phyloP scores from a whole-genome alignment of 2,888 invertebrate genomes.

The Gandaritis pyraliata region DNA sequence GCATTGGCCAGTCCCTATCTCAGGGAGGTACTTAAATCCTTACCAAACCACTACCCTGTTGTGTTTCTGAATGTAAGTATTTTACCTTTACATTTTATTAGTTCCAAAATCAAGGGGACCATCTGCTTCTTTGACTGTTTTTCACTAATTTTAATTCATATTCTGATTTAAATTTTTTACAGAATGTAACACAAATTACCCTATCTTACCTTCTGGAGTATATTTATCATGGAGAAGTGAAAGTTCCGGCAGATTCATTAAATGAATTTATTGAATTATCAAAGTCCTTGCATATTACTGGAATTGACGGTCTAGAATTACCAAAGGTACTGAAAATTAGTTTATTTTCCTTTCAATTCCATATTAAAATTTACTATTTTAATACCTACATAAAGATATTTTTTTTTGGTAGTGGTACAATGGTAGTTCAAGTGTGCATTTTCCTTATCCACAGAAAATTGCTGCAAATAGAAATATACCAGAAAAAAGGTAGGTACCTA shows the following conservation, averaged over 20 bases:
- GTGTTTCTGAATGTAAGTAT: conserved; percentile 70
- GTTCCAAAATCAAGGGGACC: no score
- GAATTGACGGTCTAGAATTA: conserved; percentile 49
- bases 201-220: conserved; percentile 67
- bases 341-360: neutral
- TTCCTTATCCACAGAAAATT: neutral
- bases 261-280: conserved; percentile 60
- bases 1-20: conserved; percentile 73
- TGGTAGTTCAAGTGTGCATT: neutral
- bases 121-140: no score
- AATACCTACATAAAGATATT: no score
- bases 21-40: conserved; percentile 60
- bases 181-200: conserved; percentile 62
- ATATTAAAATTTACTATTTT: no score
- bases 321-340: conserved; percentile 13
- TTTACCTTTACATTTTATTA: no score
- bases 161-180: conserved; percentile 42
- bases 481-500: neutral
- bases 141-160: no score
- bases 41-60: conserved; percentile 64
- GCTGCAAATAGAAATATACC: neutral
- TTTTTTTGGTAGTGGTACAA: no score
- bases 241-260: conserved; percentile 54
- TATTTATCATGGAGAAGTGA: conserved; percentile 74
- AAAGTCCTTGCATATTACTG: conserved; percentile 60